Evolutionary conservation across 1,140 invertebrate genomes (phyloP).

Genomic region (Rhizoglyphus robini): DNA sequence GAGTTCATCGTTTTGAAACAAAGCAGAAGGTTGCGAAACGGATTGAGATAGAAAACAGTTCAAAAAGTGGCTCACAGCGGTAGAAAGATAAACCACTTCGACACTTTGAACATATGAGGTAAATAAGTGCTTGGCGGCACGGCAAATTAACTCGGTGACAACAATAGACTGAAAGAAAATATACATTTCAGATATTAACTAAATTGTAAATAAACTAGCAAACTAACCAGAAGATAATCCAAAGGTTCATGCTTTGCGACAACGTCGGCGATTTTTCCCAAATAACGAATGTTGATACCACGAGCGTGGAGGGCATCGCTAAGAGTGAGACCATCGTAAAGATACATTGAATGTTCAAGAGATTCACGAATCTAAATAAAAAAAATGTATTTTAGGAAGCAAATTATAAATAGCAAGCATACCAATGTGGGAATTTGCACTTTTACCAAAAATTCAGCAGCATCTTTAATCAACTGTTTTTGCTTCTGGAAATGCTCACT

Average conservation of each 20-base stretch:
- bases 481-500: slow-evolving; percentile 60
- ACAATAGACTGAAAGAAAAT: slow-evolving; percentile 59
- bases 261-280: slow-evolving; percentile 70
- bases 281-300: slow-evolving; percentile 92
- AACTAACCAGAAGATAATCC: slow-evolving; percentile 50
- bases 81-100: slow-evolving; percentile 72
- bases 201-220: slow-evolving; percentile 4
- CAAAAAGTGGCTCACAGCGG: slow-evolving; percentile 81
- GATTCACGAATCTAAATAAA: slow-evolving; percentile 65
- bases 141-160: slow-evolving; percentile 66
- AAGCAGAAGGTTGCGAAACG: slow-evolving; percentile 38
- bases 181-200: neutral
- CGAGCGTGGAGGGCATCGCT: slow-evolving; percentile 76
- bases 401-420: slow-evolving; percentile 35
- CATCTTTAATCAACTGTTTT: slow-evolving; percentile 76
- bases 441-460: slow-evolving; percentile 80
- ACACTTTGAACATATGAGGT: slow-evolving; percentile 76
- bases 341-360: slow-evolving; percentile 73
- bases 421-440: slow-evolving; percentile 88
- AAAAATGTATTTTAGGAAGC: slow-evolving; percentile 22
- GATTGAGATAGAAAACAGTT: slow-evolving; percentile 79
- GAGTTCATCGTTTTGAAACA: neutral
- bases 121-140: slow-evolving; percentile 85
- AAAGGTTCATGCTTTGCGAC: slow-evolving; percentile 61
- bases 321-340: slow-evolving; percentile 89